Base-by-base conservation (phyloP, 2,888 invertebrate genomes). In the Agonopterix heracliana region DNA sequence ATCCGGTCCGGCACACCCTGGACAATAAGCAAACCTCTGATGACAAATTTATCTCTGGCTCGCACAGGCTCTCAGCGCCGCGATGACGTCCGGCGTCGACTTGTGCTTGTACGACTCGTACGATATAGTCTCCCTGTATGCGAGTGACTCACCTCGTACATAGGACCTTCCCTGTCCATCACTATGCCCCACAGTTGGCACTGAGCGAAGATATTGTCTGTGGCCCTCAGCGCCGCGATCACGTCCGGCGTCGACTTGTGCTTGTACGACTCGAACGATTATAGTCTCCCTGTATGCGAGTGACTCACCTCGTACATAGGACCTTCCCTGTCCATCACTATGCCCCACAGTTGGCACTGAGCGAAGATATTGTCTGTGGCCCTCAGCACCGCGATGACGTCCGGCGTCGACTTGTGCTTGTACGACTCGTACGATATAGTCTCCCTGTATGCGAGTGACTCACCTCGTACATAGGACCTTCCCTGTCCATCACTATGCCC, bases 111-210 rank as follows among this genome's bases (percentile, higher is more conserved):
- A n/a, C n/a, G n/a, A n/a, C n/a, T n/a, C n/a, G n/a, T n/a, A n/a
- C n/a, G n/a, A n/a, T n/a, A n/a, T n/a, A n/a, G 90, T n/a, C n/a
- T n/a, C n/a, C n/a, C n/a, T n/a, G n/a, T 96, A n/a, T n/a, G n/a
- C 90, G 43, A 94, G 85, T 1, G 95, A 26, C 26, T 26, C 26
- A 96, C 90, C 81, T 93, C 92, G 71, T 93, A 97, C 73, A 94
- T 77, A 0, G 92, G 90, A 0, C 98, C 97, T 80, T 97, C 95
- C 34, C 94, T 90, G 68, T 94, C 93, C 54, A 95, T 74, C 34
- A 98, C 78, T 55, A 96, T 92, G 17, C 96, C 96, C 85, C 95
- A 94, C 10, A 98, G 86, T 73, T 97, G 96, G 66, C 94, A 93
- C 65, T 94, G 93, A 0, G 93, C 93, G 73, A 92, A 95, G 14